A percentile compares a stretch with the other conserved stretches of the same genome.
Evolutionary conservation across 2,888 invertebrate genomes (phyloP).

Genomic region (Drosophila infuscata): DNA sequence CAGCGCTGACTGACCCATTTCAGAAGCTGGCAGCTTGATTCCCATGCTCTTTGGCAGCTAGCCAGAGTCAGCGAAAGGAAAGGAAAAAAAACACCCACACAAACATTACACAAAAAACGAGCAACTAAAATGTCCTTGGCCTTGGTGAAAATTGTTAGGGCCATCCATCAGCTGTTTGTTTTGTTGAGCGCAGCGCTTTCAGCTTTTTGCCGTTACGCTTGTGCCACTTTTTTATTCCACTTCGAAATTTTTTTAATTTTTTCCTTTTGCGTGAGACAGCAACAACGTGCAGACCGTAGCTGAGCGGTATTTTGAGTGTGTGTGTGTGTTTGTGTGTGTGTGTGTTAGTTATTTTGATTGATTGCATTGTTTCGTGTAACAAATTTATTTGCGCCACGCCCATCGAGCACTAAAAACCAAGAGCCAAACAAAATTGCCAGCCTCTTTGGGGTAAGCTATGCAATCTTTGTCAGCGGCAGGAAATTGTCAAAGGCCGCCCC

Average conservation of each 20-base stretch:
- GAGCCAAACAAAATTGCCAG: constrained; percentile 27
- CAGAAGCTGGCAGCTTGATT: constrained; percentile 29
- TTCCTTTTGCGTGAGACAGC: constrained; percentile 42
- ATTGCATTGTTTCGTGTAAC: constrained; percentile 75
- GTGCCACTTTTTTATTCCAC: constrained; percentile 14
- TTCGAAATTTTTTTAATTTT: constrained; percentile 1
- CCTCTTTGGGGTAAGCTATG: constrained; percentile 27
- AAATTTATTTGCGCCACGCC: constrained; percentile 72
- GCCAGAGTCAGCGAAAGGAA: constrained; percentile 31
- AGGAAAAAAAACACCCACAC: not conserved
- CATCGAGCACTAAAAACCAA: constrained; percentile 48
- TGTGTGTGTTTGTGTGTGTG: constrained; percentile 37
- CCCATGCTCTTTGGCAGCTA: constrained; percentile 45
- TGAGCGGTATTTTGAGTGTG: constrained; percentile 23
- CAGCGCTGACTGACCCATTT: constrained; percentile 59
- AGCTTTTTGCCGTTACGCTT: constrained; percentile 44
- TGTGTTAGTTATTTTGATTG: constrained; percentile 73
- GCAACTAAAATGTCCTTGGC: constrained; percentile 67
- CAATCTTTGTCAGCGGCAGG: constrained; percentile 56
- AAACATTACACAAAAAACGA: constrained; percentile 13
- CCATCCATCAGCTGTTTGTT: constrained; percentile 72
- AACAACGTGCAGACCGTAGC: constrained; percentile 53
- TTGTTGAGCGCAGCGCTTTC: constrained; percentile 59
- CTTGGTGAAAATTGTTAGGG: constrained; percentile 64
- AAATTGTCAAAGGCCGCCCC: constrained; percentile 61